Percentiles rank a stretch among this genome's conserved stretches.
These are phyloP conservation scores for Daktulosphaira vitifoliae DNA, from an alignment of 1,140 invertebrate species.

Conservation along the genomic window DNA sequence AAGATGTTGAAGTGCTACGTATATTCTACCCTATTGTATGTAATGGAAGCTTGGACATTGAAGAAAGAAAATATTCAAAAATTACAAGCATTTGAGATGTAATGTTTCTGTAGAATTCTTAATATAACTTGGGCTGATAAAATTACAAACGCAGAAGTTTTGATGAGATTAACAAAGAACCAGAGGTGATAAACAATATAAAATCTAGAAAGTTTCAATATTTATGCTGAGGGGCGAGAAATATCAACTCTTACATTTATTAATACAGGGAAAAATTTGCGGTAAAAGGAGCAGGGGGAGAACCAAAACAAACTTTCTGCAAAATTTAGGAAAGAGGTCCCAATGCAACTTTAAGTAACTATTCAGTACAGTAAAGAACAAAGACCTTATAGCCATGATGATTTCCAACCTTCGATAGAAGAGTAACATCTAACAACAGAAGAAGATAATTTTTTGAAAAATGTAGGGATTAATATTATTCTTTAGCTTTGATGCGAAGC, in stretches of 20 bases:
- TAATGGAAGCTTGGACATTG: background rate
- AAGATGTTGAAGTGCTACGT: background rate
- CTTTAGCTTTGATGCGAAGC: no score
- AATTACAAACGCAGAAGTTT: background rate
- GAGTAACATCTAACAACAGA: background rate
- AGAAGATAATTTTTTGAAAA: no score
- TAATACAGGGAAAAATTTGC: background rate
- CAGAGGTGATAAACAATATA: background rate
- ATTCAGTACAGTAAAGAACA: background rate
- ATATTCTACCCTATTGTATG: conserved; percentile 4
- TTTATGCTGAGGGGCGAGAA: background rate
- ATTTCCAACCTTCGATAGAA: conserved; percentile 10
- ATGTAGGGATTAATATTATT: no score
- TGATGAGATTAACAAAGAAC: conserved; percentile 5
- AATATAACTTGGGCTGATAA: conserved; percentile 1
- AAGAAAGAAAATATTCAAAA: background rate
- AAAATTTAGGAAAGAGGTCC: background rate
- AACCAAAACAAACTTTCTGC: background rate
- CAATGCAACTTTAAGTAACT: conserved; percentile 3
- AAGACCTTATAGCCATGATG: background rate
- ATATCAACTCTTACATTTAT: background rate
- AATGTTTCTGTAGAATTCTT: background rate
- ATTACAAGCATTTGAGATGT: background rate
- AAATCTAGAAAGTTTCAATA: background rate
- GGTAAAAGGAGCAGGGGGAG: background rate